Conservation (phyloP, 2,113 vertebrate genomes). For the Danio rerio region GRCz12tu NC_133189.1:39955501-39956000, state of each 20-base stretch:
- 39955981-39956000: not conserved
- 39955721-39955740: slow-evolving; percentile 67
- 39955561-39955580: too few relatives aligned
- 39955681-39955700: slow-evolving; percentile 63
- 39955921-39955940: slow-evolving; percentile 35
- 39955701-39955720: slow-evolving; percentile 64
- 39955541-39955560: too few relatives aligned
- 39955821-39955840: slow-evolving; percentile 57
- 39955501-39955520: too few relatives aligned
- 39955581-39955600: slow-evolving; percentile 20
- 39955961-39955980: slow-evolving; percentile 17
- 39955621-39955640: slow-evolving; percentile 75
- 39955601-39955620: slow-evolving; percentile 71
- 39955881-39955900: slow-evolving; percentile 50
- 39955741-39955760: slow-evolving; percentile 60
- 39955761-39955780: slow-evolving; percentile 52
- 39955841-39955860: slow-evolving; percentile 56
- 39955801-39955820: slow-evolving; percentile 68
- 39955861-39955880: slow-evolving; percentile 51
- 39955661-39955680: slow-evolving; percentile 70
- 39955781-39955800: slow-evolving; percentile 64
- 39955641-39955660: slow-evolving; percentile 73
- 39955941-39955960: slow-evolving; percentile 56
- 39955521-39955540: too few relatives aligned
- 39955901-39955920: slow-evolving; percentile 50